Percentiles rank a stretch among this genome's conserved stretches.
phyloP scores from a whole-genome alignment of 2,113 vertebrate genomes.

The Rutilus rutilus region DNA sequence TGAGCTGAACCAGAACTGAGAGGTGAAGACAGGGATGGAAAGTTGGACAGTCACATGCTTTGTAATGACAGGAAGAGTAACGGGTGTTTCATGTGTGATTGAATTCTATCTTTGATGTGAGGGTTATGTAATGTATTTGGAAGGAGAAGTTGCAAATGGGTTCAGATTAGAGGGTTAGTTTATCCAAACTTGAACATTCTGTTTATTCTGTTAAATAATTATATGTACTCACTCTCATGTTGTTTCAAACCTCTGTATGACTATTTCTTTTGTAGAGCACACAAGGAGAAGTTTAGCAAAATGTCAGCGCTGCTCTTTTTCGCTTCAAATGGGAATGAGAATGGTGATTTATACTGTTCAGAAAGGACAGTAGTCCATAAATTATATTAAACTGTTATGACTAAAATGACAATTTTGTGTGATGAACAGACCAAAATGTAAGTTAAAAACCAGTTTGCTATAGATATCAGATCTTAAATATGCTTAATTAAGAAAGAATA shows the following conservation, averaged over 20 bases:
- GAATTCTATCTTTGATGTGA: conserved; percentile 5
- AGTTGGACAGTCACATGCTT: conserved; percentile 21
- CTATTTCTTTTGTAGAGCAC: neutral
- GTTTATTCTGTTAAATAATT: too few relatives aligned
- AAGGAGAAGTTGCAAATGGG: neutral
- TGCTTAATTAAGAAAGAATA: neutral
- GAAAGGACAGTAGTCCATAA: neutral
- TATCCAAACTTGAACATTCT: neutral
- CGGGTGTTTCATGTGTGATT: neutral
- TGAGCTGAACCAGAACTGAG: conserved; percentile 4
- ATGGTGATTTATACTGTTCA: neutral
- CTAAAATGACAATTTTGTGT: neutral
- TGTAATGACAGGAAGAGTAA: conserved; percentile 20
- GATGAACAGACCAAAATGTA: neutral
- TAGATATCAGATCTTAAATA: neutral
- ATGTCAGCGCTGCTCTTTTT: neutral
- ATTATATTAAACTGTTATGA: neutral
- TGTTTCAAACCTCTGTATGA: neutral
- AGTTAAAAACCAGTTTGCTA: neutral
- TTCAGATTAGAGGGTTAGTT: conserved; percentile 1
- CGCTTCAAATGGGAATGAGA: too few relatives aligned
- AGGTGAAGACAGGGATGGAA: conserved; percentile 7
- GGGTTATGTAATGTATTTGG: neutral
- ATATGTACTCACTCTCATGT: neutral
- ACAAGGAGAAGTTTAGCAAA: neutral